Evolutionary conservation across 2,797 vertebrate species (phyloP).

Genomic region (Adelosebastes latens): DNA sequence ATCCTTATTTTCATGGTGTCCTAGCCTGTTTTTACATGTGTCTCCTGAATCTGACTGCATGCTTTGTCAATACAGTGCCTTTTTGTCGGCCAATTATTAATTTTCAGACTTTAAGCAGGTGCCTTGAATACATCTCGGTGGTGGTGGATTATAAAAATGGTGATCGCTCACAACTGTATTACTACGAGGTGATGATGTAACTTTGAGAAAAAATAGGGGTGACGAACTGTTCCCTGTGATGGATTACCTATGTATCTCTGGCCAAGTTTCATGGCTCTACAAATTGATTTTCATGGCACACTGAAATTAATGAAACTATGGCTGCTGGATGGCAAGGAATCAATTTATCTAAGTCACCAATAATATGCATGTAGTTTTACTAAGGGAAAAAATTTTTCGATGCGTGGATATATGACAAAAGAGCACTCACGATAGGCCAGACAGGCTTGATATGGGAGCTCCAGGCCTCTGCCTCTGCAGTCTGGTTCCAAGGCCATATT

Average conservation of each 20-base stretch:
- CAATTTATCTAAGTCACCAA: constrained; percentile 20
- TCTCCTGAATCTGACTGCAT: constrained; percentile 6
- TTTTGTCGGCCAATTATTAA: constrained; percentile 19
- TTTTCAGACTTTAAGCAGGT: constrained; percentile 6
- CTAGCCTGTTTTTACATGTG: neutral
- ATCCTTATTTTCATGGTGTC: neutral
- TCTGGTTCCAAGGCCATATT: constrained; percentile 95
- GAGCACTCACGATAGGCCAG: constrained; percentile 94
- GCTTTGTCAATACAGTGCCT: constrained; percentile 9
- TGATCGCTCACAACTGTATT: constrained; percentile 13
- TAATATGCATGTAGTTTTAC: neutral
- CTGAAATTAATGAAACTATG: constrained; percentile 41
- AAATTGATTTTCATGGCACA: constrained; percentile 40
- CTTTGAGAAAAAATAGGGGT: constrained; percentile 6
- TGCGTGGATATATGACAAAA: neutral
- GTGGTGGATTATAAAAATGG: constrained; percentile 20
- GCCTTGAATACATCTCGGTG: constrained; percentile 20
- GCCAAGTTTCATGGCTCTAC: constrained; percentile 36
- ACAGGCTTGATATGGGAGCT: constrained; percentile 90
- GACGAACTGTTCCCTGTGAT: constrained; percentile 32
- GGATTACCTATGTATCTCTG: constrained; percentile 17
- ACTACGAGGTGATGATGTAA: constrained; percentile 17
- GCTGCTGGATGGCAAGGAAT: constrained; percentile 19
- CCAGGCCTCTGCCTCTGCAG: constrained; percentile 95
- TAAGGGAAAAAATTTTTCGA: neutral